A percentile compares a stretch with the other conserved stretches of the same genome.
Evolutionary conservation across 1,140 invertebrate species (phyloP).

Genomic region (Drosophila littoralis): DNA sequence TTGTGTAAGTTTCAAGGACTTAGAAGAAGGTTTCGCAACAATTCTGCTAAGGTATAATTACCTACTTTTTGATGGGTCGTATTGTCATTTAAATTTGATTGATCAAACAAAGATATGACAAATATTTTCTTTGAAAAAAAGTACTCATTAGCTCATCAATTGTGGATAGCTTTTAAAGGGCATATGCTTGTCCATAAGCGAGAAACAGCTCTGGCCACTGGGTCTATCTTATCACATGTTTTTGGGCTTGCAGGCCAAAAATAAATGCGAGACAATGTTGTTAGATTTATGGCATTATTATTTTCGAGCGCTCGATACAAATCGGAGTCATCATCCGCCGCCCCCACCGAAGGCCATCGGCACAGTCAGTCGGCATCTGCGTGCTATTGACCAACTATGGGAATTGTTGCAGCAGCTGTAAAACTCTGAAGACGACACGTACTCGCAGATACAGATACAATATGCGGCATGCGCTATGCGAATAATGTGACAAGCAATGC

Average conservation of each 20-base stretch:
- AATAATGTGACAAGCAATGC: constrained; percentile 45
- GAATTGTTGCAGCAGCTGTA: constrained; percentile 20
- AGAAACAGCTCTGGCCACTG: not conserved
- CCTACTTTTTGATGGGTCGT: no score
- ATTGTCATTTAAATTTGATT: no score
- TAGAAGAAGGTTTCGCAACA: no score
- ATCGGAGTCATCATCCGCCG: constrained; percentile 4
- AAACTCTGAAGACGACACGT: constrained; percentile 44
- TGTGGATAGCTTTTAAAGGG: constrained; percentile 17
- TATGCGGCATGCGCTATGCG: constrained; percentile 40
- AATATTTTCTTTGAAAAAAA: no score
- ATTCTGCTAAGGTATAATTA: no score
- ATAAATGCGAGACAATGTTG: constrained; percentile 7
- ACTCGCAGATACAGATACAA: constrained; percentile 34
- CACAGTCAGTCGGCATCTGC: constrained; percentile 50
- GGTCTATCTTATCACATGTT: constrained; percentile 49
- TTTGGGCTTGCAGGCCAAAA: constrained; percentile 17
- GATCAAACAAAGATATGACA: no score
- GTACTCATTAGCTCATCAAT: constrained; percentile 12
- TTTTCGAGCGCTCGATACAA: constrained; percentile 15
- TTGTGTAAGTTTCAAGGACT: no score
- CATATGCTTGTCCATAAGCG: constrained; percentile 15
- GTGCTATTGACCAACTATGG: constrained; percentile 53
- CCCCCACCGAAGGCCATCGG: constrained; percentile 44
- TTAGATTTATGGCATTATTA: constrained; percentile 49